These are phyloP conservation scores for Ceuthmochares aereus DNA, from an alignment of 2,113 vertebrate species.

Conservation along the genomic window DNA sequence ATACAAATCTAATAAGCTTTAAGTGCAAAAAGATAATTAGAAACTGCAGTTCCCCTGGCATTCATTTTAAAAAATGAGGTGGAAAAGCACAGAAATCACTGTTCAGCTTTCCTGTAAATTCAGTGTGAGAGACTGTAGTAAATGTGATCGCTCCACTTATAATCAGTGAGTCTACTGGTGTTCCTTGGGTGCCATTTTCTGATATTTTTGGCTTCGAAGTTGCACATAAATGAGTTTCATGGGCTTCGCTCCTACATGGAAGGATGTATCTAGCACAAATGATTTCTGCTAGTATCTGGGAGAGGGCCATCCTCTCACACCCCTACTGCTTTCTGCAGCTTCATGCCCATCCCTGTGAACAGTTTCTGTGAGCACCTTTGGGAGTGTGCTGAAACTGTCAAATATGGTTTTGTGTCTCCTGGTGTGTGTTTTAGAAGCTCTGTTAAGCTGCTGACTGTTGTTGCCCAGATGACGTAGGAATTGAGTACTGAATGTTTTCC, in stretches of 20 bases:
- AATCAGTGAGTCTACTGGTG: neutral
- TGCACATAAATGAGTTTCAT: neutral
- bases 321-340: neutral
- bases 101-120: neutral
- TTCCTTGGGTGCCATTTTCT: neutral
- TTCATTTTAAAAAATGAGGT: neutral
- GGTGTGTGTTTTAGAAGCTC: neutral
- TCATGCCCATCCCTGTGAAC: rapidly evolving
- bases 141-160: neutral
- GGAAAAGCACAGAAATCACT: neutral
- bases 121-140: neutral
- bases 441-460: neutral
- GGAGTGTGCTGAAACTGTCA: neutral
- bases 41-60: neutral
- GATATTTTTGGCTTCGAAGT: neutral
- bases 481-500: neutral
- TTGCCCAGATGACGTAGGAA: neutral
- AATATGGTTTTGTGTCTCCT: rapidly evolving
- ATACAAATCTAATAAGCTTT: slow-evolving; percentile 42
- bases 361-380: neutral
- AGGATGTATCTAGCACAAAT: neutral
- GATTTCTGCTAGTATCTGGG: neutral
- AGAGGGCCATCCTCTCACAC: neutral
- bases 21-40: slow-evolving; percentile 52
- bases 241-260: neutral